phyloP scores from a whole-genome alignment of 1,140 invertebrate genomes.

The Drosophila repletoides region DNA sequence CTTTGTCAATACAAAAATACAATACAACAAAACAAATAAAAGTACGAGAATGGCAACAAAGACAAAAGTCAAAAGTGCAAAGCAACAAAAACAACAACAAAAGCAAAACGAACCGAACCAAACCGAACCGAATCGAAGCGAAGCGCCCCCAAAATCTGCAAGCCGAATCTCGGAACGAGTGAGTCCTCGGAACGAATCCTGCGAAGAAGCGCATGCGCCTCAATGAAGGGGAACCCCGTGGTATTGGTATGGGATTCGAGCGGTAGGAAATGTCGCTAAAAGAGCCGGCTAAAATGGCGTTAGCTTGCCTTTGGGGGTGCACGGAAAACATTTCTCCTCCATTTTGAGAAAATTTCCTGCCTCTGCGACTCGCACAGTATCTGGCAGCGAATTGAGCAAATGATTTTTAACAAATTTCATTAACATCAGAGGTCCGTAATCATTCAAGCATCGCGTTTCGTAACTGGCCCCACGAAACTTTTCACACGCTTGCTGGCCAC shows the following conservation, averaged over 20 bases:
- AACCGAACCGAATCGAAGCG: background rate
- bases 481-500: slow-evolving; percentile 38
- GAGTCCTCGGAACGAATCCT: background rate
- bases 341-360: slow-evolving; percentile 73
- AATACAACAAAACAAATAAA: slow-evolving; percentile 54
- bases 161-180: slow-evolving; percentile 3
- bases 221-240: slow-evolving; percentile 25
- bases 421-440: slow-evolving; percentile 82
- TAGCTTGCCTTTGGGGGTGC: slow-evolving; percentile 9
- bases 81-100: too few species aligned
- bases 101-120: slow-evolving; percentile 35
- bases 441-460: slow-evolving; percentile 81
- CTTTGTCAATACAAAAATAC: slow-evolving; percentile 78
- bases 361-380: slow-evolving; percentile 29
- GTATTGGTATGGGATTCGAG: slow-evolving; percentile 34
- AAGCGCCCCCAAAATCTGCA: slow-evolving; percentile 47
- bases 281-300: slow-evolving; percentile 39
- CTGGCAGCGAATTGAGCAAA: slow-evolving; percentile 58
- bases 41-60: slow-evolving; percentile 59
- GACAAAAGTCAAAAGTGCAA: slow-evolving; percentile 77
- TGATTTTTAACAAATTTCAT: slow-evolving; percentile 82
- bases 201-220: slow-evolving; percentile 34
- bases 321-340: slow-evolving; percentile 57
- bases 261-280: slow-evolving; percentile 27
- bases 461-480: slow-evolving; percentile 48